phyloP scores from a whole-genome alignment of 1,140 invertebrate species.

The Sitobion miscanthi region DNA sequence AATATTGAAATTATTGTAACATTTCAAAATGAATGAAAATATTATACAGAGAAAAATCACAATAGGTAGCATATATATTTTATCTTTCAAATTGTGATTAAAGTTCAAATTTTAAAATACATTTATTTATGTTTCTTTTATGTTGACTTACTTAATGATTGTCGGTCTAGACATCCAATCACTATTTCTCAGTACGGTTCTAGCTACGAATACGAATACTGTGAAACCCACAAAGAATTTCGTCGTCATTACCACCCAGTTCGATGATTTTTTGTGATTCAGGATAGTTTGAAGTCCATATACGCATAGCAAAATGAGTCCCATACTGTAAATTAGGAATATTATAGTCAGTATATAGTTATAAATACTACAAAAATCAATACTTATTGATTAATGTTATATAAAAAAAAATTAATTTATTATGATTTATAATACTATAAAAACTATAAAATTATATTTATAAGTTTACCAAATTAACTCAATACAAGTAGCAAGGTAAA shows the following conservation, averaged over 20 bases:
- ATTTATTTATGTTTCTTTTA: background rate
- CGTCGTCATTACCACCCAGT: background rate
- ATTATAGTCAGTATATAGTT: background rate
- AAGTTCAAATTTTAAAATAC: background rate
- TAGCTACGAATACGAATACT: slow-evolving; percentile 69
- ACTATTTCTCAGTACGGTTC: slow-evolving; percentile 74
- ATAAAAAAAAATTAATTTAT: background rate
- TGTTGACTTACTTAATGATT: slow-evolving; percentile 69
- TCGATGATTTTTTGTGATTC: slow-evolving; percentile 63
- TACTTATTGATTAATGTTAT: background rate
- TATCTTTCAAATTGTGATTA: background rate
- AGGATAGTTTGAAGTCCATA: slow-evolving; percentile 71
- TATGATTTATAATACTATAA: background rate
- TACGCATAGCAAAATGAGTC: slow-evolving; percentile 71
- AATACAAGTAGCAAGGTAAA: background rate
- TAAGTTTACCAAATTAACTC: background rate
- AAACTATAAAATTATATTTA: background rate
- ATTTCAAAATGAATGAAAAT: background rate
- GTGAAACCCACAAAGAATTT: slow-evolving; percentile 28
- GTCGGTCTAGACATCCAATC: slow-evolving; percentile 82
- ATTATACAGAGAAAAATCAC: background rate
- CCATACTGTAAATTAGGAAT: slow-evolving; percentile 66
- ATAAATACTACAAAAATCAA: background rate
- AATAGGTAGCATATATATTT: background rate
- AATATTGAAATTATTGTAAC: background rate